Evolutionary conservation across 64 coral and sea anemone genomes (phyloP), one percentile per base, ranked within the genome.

Genomic region (Platygyra sinensis): DNA sequence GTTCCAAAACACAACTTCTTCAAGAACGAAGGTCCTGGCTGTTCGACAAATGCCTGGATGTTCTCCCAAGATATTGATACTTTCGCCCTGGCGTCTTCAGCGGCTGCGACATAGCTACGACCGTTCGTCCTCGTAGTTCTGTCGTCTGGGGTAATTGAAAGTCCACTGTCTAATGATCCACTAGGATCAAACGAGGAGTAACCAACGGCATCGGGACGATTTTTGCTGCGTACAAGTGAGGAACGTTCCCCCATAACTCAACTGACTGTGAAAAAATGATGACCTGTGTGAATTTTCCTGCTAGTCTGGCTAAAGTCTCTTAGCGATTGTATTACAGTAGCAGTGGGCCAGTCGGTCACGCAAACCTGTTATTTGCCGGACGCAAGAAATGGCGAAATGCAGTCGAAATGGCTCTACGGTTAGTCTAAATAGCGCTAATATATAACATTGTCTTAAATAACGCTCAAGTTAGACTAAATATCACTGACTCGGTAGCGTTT

Each of bases 61-160:
- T 79, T 79, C n/a, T 79, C 51, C 46, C 76, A 79, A 55, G 76
- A 79, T 57, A 79, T 79, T 10, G 76, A 79, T 16, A 79, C 51
- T 50, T 24, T 79, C 12, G 57, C 76, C 22, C 75, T 24, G 5
- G 76, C 51, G 76, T 78, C 42, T 57, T 78, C 51, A 55, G 59
- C 74, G 55, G 25, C 51, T 28, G 24, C 27, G 19, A 6, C 18
- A 24, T 19, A 36, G 9, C 3, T 14, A 4, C 13, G 9, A 10
- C 65, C 65, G n/a, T 8, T 7, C 10, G 22, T 10, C 25, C 9
- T 69, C n/a, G 65, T 9, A n/a, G 5, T 14, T 24, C 17, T 77
- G 5, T 22, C 33, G 19, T 51, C 74, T 49, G 20, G 6, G 22
- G 17, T 77, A 30, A 10, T 49, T 50, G 74, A 77, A 50, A 77